phyloP scores from a whole-genome alignment of 1,140 invertebrate genomes.

The Elysia chlorotica region DNA sequence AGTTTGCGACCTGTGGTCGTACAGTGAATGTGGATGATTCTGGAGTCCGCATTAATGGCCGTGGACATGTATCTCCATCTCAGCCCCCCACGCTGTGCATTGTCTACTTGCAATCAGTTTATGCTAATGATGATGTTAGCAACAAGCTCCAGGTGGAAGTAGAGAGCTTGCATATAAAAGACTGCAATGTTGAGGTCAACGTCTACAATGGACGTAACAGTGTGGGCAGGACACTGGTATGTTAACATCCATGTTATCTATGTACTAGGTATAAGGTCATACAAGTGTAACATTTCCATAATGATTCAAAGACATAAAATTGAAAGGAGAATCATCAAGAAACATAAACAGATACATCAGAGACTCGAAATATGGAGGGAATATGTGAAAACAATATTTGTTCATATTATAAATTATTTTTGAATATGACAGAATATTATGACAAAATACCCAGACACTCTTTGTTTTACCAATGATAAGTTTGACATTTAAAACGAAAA shows the following conservation, averaged over 20 bases:
- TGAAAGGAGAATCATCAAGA: no score
- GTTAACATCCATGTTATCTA: no score
- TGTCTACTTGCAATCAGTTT: conserved; percentile 32
- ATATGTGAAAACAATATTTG: not conserved
- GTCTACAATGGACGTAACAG: conserved; percentile 31
- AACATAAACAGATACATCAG: not conserved
- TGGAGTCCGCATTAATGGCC: conserved; percentile 28
- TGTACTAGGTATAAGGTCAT: no score
- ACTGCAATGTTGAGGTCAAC: conserved; percentile 34
- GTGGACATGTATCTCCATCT: conserved; percentile 30
- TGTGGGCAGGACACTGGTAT: conserved; percentile 25
- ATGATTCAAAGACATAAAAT: no score
- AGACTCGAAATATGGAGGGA: not conserved
- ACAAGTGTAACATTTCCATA: no score
- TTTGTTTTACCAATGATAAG: no score
- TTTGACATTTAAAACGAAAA: no score
- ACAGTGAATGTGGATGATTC: conserved; percentile 34
- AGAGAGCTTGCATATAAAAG: conserved; percentile 31
- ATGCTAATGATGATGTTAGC: conserved; percentile 28
- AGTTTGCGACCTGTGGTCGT: conserved; percentile 28
- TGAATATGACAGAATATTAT: no score
- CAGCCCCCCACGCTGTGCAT: conserved; percentile 36
- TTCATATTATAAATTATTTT: not conserved
- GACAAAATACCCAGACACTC: no score
- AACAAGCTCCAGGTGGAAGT: conserved; percentile 36